Base-by-base conservation (phyloP, 53 echinoderm and acorn worm genomes). In the Zoroaster sp. region DNA sequence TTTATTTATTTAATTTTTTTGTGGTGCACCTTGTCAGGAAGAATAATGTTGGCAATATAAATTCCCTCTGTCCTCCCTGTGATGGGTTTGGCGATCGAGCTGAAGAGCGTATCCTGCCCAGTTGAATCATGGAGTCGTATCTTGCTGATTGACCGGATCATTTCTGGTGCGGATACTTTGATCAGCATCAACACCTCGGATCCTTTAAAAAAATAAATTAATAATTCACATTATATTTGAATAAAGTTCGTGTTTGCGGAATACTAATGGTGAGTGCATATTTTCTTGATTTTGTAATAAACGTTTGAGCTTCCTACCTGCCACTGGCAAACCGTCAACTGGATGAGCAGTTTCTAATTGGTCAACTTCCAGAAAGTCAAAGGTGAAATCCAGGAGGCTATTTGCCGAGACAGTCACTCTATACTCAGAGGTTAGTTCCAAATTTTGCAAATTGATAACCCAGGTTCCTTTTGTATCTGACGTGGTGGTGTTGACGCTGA, bases 321-420 rank as follows among this genome's bases (percentile, higher is more conserved):
- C 81, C 1, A 80, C 42, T 38, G 81, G 81, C 12, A 35, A 63
- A 34, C 81, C 81, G 1, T 63, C 65, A 4, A 41, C 12, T 36
- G 81, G 81, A 65, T 33, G 54, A 6, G 81, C 65, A 10, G 25
- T 40, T 32, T 55, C 81, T 80, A n/a, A 31, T 18, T 38, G 59
- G 65, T 80, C 81, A 20, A 66, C 41, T 40, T 80, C 81, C 66
- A 80, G 8, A 15, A 80, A 38, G 23, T 80, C 59, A 44, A 63
- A 80, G 36, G 63, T 35, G 39, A 80, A 80, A 17, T 80, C 81
- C 18, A 80, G 59, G 1, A 40, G 36, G 39, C 81, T 80, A 23
- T 80, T 59, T 12, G 45, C 81, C 12, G 28, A 36, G n/a, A 80
- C 65, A 39, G 55, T 66, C 12, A 80, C 30, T 25, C 18, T 63